A percentile compares a stretch with the other conserved stretches of the same genome.
Conservation (phyloP, 2,888 invertebrate species). For the Latrodectus elegans region DNA sequence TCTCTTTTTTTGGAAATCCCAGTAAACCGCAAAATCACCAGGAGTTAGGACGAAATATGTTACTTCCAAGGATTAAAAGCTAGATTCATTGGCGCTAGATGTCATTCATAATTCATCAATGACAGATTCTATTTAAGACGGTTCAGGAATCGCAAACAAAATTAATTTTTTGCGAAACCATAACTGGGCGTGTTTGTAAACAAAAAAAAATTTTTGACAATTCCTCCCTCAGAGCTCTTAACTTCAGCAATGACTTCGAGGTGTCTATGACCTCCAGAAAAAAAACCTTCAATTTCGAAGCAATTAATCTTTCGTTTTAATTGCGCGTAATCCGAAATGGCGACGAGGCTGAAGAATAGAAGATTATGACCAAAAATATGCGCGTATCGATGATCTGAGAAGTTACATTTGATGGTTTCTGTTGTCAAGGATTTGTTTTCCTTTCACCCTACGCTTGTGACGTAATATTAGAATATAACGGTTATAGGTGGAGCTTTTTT, state of each 20-base stretch:
- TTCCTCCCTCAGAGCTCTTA: neutral
- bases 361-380: neutral
- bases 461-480: neutral
- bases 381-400: neutral
- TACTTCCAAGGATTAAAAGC: too few relatives aligned
- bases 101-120: slow-evolving; percentile 1
- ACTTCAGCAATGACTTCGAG: neutral
- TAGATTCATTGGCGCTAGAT: neutral
- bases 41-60: too few relatives aligned
- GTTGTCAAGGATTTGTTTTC: slow-evolving; percentile 34
- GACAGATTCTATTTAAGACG: neutral
- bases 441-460: neutral
- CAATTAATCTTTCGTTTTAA: neutral
- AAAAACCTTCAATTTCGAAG: slow-evolving; percentile 4
- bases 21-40: too few relatives aligned
- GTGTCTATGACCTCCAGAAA: slow-evolving; percentile 13
- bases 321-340: neutral
- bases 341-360: neutral
- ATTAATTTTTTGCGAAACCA: neutral
- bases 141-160: neutral
- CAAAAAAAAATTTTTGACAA: neutral
- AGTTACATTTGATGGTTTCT: neutral
- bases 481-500: neutral
- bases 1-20: too few relatives aligned
- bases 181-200: neutral